Evolutionary conservation across 2,797 vertebrate species (phyloP).

Genomic region (Cossypha dichroa): DNA sequence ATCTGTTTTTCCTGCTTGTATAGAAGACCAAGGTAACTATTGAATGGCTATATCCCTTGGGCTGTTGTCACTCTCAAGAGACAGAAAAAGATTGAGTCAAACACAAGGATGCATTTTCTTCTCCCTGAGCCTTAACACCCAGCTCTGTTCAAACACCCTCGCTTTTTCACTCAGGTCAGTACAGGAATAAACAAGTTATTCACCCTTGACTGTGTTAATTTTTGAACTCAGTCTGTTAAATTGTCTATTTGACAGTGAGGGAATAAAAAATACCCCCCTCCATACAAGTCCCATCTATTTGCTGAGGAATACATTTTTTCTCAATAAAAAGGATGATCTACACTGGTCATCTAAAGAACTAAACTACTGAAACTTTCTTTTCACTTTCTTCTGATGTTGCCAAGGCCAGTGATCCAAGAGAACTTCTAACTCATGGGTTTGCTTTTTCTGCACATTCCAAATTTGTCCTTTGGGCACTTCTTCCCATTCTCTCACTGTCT

Average conservation of each 20-base stretch:
- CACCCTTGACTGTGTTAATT: accelerated
- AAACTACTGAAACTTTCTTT: background rate
- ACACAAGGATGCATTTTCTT: background rate
- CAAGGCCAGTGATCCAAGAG: background rate
- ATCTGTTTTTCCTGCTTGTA: background rate
- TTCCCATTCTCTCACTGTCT: background rate
- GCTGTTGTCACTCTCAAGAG: background rate
- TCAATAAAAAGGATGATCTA: background rate
- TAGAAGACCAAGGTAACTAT: background rate
- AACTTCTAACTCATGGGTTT: background rate
- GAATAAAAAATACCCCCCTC: background rate
- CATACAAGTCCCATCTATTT: background rate
- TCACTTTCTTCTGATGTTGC: background rate
- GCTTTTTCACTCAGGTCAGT: background rate
- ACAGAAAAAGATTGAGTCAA: background rate
- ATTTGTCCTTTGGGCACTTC: background rate
- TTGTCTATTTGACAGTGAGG: background rate
- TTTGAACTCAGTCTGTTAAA: background rate
- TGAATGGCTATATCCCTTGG: background rate
- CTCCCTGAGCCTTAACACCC: background rate
- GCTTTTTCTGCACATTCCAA: background rate
- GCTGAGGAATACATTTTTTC: background rate
- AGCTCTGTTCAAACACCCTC: background rate
- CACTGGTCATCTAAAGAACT: background rate
- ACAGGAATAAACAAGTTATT: background rate